Percentiles rank a stretch among this genome's conserved stretches.
Evolutionary conservation across 2,797 vertebrate genomes (phyloP).

Genomic region (Limosa lapponica): DNA sequence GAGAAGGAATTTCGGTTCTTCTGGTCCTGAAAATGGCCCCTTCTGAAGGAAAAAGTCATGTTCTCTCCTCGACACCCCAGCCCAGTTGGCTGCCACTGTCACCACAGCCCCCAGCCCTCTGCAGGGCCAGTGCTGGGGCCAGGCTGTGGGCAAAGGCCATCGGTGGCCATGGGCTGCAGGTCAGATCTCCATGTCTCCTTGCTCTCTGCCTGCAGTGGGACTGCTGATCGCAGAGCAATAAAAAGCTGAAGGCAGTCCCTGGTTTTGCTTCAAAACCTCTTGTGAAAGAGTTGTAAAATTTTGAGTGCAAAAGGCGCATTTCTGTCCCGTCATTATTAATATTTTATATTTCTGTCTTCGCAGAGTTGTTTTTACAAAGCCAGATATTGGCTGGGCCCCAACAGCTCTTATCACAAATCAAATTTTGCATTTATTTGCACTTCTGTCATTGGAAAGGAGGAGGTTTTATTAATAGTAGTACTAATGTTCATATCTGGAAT

Average conservation of each 20-base stretch:
- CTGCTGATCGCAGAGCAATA: neutral
- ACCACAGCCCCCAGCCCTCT: neutral
- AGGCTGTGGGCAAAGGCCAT: neutral
- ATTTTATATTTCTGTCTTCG: neutral
- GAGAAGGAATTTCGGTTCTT: neutral
- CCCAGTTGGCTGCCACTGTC: neutral
- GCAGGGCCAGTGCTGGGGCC: neutral
- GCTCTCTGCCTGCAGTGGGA: neutral
- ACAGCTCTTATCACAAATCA: neutral
- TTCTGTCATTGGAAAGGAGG: conserved; percentile 28
- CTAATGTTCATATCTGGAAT: conserved; percentile 62
- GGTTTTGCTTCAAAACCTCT: neutral
- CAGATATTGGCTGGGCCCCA: neutral
- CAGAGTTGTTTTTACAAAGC: conserved; percentile 6
- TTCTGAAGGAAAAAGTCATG: neutral
- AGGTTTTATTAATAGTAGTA: neutral
- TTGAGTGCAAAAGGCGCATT: neutral
- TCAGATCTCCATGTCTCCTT: neutral
- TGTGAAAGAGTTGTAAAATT: neutral
- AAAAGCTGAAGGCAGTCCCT: neutral
- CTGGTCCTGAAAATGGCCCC: neutral
- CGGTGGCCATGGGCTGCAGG: neutral
- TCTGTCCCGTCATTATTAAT: neutral
- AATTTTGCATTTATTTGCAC: conserved; percentile 5
- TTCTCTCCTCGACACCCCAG: neutral